Evolutionary conservation across 2,113 vertebrate species (phyloP).

Genomic region (Sander lucioperca): DNA sequence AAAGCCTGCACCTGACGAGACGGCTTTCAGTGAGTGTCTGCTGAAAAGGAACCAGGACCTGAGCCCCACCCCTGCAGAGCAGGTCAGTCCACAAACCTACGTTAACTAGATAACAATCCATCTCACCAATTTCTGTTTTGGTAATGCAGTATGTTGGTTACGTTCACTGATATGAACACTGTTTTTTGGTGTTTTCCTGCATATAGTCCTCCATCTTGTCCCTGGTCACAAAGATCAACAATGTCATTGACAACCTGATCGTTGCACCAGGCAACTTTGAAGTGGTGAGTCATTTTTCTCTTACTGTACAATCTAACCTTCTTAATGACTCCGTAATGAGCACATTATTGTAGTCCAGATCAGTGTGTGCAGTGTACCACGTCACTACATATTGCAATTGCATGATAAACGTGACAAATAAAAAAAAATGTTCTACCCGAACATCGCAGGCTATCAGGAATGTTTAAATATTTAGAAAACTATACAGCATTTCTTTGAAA

Average conservation of each 20-base stretch:
- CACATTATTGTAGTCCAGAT: no score
- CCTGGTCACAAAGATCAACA: constrained; percentile 98
- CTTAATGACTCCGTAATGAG: neutral
- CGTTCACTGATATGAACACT: neutral
- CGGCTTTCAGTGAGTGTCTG: constrained; percentile 91
- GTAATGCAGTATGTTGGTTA: neutral
- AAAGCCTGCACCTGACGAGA: constrained; percentile 92
- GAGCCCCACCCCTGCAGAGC: constrained; percentile 91
- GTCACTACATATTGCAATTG: no score
- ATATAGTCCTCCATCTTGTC: constrained; percentile 96
- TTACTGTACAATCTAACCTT: neutral
- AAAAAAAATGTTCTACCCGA: neutral
- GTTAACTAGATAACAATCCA: accelerated
- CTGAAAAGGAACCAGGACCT: constrained; percentile 98
- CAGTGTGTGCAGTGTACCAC: neutral
- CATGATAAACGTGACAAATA: neutral
- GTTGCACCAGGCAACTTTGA: constrained; percentile 97
- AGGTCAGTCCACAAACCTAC: constrained; percentile 83
- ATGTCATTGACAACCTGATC: constrained; percentile 97
- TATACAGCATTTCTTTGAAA: no score
- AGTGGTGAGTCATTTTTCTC: constrained; percentile 88
- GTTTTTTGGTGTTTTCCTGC: neutral
- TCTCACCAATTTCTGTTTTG: neutral
- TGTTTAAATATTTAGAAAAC: neutral
- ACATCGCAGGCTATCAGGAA: neutral